Base-by-base conservation (phyloP, 2,888 invertebrate species). In the Philaethria dido region DNA sequence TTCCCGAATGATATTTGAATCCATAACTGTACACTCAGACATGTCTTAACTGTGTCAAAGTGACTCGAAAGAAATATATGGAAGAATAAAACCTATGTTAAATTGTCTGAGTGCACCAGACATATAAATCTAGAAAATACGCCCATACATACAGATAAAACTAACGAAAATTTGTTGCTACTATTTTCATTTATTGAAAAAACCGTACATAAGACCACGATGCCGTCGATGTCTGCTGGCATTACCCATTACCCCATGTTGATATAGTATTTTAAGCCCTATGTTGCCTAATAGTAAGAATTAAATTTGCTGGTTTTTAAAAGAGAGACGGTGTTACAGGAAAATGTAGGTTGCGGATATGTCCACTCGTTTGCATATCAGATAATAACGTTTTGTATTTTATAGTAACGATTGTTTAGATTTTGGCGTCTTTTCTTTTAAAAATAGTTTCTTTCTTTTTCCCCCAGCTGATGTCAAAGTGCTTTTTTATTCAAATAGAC, bases 181-280 rank as follows among this genome's bases (percentile, higher is more conserved):
- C 50, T 9, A 50, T 52, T 62, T 42, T 54, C 29, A 29, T 62
- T 16, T 54, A 54, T 52, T 50, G 62, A 52, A 57, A 64, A 45
- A 36, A 48, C 44, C 59, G 29, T 16, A 0, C 9, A 14, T 5
- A 36, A 14, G n/a, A 9, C n/a, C 45, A 18, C 33, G n/a, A 42
- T 54, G 22, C 13, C 36, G 13, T 33, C 54, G 63, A 20, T 18
- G 13, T 54, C 33, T 44, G 11, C 39, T 5, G 33, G n/a, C 13
- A 14, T 25, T 18, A 20, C 6, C 13, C 1, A 4, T 11, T 14
- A 2, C 4, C 8, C 9, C 3, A 25, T 9, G n/a, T 50, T 25
- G 25, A 14, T 50, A 25, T 25, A 2, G 4, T 50, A 50, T n/a
- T 29, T 52, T 52, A 16, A 2, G 6, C 8, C 2, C 16, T 52